Base-by-base conservation (phyloP, 92 coral and sea anemone species). In the Umimayanthus chanpuru region DNA sequence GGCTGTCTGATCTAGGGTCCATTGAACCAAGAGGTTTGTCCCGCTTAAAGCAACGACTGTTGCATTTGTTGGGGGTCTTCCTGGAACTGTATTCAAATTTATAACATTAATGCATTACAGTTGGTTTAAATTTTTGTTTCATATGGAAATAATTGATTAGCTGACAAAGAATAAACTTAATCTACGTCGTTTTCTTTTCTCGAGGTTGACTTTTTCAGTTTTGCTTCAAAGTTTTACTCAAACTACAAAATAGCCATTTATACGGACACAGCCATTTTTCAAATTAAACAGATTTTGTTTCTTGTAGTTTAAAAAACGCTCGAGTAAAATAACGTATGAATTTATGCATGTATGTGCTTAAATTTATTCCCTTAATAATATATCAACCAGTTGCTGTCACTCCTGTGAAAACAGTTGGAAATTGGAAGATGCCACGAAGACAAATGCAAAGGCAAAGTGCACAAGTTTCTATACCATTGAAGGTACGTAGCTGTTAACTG, bases 61-160 rank as follows among this genome's bases (percentile, higher is more conserved):
- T 23, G 18, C 21, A 61, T 41, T 65, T 23, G 39, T 26, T 0
- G 86, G 86, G 2, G 86, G 86, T 66, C 67, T 81, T 65, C 58
- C 86, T 9, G 86, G 86, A 66, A 81, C 86, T 81, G 38, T 4
- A 66, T 32, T 75, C 25, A 18, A 75, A 43, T 75, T 39, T 73
- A 15, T 23, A 75, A 6, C 47, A 39, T 20, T 15, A 23, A 1
- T 18, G n/a, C 29, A 43, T 75, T 75, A 39, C 9, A 61, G 26
- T 61, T 61, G 68, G 25, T 61, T 61, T 23, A 61, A 61, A 1
- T 61, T 2, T 23, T 26, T 61, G 21, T 1, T 32, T 61, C 68
- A 18, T 18, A 61, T 61, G 25, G 26, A 61, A 23, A 20, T 23
- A 0, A 61, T 23, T 61, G 68, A 18, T 61, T 20, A 61, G 21